These are phyloP conservation scores for Nymphalis urticae DNA, from an alignment of 2,888 invertebrate species.

Conservation along the genomic window DNA sequence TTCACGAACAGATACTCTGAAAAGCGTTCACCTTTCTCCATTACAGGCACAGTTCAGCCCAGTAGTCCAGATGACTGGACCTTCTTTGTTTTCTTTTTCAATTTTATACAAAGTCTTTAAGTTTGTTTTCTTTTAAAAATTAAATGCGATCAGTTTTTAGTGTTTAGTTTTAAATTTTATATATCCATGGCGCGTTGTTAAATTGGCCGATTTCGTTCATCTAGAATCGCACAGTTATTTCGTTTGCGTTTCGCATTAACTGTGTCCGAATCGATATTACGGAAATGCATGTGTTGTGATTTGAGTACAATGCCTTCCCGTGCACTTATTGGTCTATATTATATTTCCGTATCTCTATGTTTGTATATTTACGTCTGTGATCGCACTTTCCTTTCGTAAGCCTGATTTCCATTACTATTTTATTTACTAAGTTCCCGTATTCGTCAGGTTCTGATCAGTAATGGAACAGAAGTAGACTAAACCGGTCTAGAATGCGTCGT, in stretches of 20 bases:
- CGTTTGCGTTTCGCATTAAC: constrained; percentile 8
- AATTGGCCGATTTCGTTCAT: background rate
- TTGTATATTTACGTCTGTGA: constrained; percentile 22
- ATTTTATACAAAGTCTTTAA: constrained; percentile 23
- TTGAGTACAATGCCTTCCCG: constrained; percentile 40
- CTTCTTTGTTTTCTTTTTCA: constrained; percentile 45
- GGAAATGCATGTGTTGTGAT: constrained; percentile 30
- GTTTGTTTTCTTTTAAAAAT: constrained; percentile 22
- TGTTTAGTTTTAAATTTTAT: constrained; percentile 14
- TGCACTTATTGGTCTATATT: constrained; percentile 40
- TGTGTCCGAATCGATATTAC: constrained; percentile 32
- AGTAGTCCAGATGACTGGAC: constrained; percentile 51
- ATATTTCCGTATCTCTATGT: constrained; percentile 41
- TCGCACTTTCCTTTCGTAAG: constrained; percentile 33
- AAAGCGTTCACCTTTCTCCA: constrained; percentile 86
- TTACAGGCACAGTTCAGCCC: constrained; percentile 62
- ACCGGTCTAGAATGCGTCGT: constrained; percentile 5
- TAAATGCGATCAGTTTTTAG: constrained; percentile 14
- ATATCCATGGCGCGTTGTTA: constrained; percentile 1
- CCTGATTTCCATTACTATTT: constrained; percentile 30
- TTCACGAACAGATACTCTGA: constrained; percentile 91
- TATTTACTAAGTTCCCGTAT: constrained; percentile 4
- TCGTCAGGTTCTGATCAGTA: constrained; percentile 5
- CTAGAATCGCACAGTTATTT: background rate
- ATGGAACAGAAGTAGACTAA: constrained; percentile 28